Percentiles rank a stretch among this genome's conserved stretches.
phyloP scores from a whole-genome alignment of 1,140 invertebrate genomes.

The Lordiphosa clarofinis region DNA sequence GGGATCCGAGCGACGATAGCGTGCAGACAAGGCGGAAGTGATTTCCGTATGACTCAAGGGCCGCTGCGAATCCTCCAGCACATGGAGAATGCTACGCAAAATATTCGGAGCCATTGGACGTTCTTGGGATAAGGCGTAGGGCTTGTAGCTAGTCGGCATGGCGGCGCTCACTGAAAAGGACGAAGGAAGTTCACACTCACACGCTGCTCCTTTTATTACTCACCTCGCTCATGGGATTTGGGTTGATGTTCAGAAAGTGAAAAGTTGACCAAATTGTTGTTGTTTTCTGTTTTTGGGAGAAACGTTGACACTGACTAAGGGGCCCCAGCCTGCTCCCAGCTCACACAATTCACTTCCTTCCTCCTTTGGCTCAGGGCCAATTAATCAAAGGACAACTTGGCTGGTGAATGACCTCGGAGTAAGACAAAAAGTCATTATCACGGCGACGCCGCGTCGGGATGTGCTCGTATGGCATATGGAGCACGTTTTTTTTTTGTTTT shows the following conservation, averaged over 20 bases:
- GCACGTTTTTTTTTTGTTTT: conserved; percentile 54
- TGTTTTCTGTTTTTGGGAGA: too few relatives aligned
- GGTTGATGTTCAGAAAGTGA: too few relatives aligned
- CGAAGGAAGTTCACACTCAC: neutral
- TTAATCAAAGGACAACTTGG: conserved; percentile 43
- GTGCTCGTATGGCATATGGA: conserved; percentile 51
- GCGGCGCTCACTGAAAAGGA: neutral
- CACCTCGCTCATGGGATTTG: too few relatives aligned
- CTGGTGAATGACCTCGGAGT: conserved; percentile 56
- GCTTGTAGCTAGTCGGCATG: conserved; percentile 32
- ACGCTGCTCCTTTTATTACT: neutral
- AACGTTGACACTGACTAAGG: too few relatives aligned
- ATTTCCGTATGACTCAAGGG: conserved; percentile 38
- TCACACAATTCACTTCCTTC: neutral
- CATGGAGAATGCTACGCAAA: conserved; percentile 27
- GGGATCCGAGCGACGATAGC: conserved; percentile 28
- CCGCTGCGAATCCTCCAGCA: conserved; percentile 21
- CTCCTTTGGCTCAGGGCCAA: conserved; percentile 48
- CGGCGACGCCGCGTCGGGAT: conserved; percentile 48
- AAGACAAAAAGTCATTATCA: conserved; percentile 77
- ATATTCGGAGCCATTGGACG: conserved; percentile 22
- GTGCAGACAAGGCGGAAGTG: neutral
- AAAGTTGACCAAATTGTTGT: too few relatives aligned
- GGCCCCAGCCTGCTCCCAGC: too few relatives aligned
- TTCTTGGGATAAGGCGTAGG: conserved; percentile 15